Evolutionary conservation across 2,888 invertebrate species (phyloP).

Genomic region (Toxonevra muliebris): DNA sequence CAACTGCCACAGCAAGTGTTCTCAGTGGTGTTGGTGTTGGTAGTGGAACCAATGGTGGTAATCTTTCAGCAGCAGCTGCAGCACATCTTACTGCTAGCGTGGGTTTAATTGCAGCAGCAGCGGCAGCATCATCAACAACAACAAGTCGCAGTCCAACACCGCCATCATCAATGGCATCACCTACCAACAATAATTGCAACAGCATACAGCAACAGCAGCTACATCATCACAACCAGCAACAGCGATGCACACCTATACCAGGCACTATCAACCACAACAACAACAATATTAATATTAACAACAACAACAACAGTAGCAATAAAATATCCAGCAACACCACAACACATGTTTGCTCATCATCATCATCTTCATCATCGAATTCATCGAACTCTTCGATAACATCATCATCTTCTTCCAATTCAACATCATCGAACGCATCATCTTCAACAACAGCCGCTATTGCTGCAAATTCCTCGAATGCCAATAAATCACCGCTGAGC

Average conservation of each 20-base stretch:
- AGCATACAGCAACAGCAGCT: no score
- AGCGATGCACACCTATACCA: constrained; percentile 10
- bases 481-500: constrained; percentile 49
- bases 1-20: constrained; percentile 23
- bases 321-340: constrained; percentile 18
- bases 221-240: constrained; percentile 8
- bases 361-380: constrained; percentile 55
- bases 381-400: constrained; percentile 49
- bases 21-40: neutral
- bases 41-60: no score
- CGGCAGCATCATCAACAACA: constrained; percentile 37
- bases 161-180: constrained; percentile 10
- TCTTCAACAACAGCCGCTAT: constrained; percentile 58
- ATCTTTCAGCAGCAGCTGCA: neutral
- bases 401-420: constrained; percentile 47
- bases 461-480: constrained; percentile 58
- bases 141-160: neutral
- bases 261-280: neutral
- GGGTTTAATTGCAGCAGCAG: constrained; percentile 23
- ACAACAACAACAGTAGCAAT: neutral
- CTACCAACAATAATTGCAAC: constrained; percentile 42
- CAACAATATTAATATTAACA: no score
- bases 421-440: constrained; percentile 53
- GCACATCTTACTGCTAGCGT: neutral
- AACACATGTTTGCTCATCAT: constrained; percentile 40